phyloP scores from a whole-genome alignment of 2,888 invertebrate species.

The Isotomurus palustris region DNA sequence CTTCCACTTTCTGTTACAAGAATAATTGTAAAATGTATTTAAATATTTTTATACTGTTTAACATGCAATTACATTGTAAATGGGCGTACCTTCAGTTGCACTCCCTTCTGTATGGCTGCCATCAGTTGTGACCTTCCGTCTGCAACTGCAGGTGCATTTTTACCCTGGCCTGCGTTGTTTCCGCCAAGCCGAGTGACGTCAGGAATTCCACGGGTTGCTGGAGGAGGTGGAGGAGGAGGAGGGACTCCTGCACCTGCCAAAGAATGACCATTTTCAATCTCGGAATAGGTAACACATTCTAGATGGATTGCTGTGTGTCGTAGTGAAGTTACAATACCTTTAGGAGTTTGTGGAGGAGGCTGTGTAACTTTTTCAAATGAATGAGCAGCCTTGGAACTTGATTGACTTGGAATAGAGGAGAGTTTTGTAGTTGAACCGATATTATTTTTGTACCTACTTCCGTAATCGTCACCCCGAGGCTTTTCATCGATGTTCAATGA shows the following conservation, averaged over 20 bases:
- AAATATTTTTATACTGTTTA: too few relatives aligned
- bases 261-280: constrained; percentile 14
- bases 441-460: not conserved
- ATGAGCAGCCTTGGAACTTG: constrained; percentile 42
- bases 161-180: constrained; percentile 6
- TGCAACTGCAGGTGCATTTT: constrained; percentile 48
- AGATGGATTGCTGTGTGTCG: too few relatives aligned
- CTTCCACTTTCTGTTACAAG: too few relatives aligned
- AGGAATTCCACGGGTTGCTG: constrained; percentile 6
- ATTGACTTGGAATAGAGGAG: constrained; percentile 30
- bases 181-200: constrained; percentile 11
- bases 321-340: constrained; percentile 20
- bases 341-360: constrained; percentile 40
- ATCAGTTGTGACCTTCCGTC: constrained; percentile 69
- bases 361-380: constrained; percentile 38
- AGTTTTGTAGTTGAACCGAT: constrained; percentile 28
- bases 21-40: too few relatives aligned
- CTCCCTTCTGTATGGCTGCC: constrained; percentile 78
- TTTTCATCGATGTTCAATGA: constrained; percentile 16
- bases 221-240: constrained; percentile 49
- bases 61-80: too few relatives aligned
- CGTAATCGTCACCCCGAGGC: not conserved
- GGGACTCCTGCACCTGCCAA: constrained; percentile 49
- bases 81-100: constrained; percentile 63
- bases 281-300: constrained; percentile 14